A percentile compares a stretch with the other conserved stretches of the same genome.
Conservation (phyloP, 92 coral and sea anemone species). For the Hydrozoanthus gracilis region DNA sequence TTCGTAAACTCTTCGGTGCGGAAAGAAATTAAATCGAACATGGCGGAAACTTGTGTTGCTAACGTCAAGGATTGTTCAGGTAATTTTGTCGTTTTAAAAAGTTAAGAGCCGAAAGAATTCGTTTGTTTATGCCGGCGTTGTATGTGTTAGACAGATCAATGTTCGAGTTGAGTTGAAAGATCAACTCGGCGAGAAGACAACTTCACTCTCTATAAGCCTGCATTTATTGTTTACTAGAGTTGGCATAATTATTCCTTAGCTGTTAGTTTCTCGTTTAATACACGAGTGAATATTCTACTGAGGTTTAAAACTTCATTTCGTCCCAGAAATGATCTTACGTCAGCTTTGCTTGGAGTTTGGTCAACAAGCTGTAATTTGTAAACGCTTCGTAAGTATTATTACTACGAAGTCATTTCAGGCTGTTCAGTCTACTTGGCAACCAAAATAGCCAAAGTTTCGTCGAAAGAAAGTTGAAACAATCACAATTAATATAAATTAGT, state of each 20-base stretch:
- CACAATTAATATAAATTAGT: background rate
- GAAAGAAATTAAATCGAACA: conserved; percentile 8
- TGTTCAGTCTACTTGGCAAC: too few relatives aligned
- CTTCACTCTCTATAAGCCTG: too few relatives aligned
- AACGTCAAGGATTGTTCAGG: background rate
- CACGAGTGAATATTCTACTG: background rate
- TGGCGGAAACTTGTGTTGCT: conserved; percentile 27
- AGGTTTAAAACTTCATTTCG: background rate
- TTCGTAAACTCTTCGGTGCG: conserved; percentile 27
- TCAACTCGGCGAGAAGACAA: too few relatives aligned
- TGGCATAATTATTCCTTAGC: too few relatives aligned
- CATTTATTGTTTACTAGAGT: too few relatives aligned
- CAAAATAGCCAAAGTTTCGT: background rate
- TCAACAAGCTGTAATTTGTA: too few relatives aligned
- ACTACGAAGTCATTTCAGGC: too few relatives aligned
- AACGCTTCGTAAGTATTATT: too few relatives aligned
- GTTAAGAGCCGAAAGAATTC: too few relatives aligned
- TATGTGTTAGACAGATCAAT: background rate
- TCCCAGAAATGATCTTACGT: background rate
- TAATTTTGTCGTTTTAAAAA: background rate
- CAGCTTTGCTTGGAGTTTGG: background rate
- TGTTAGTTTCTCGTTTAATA: background rate
- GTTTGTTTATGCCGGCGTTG: background rate
- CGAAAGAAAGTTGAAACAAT: background rate
- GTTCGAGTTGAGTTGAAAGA: background rate